Base-by-base conservation (phyloP, 2,113 vertebrate genomes). In the Dicerorhinus sumatrensis region DNA sequence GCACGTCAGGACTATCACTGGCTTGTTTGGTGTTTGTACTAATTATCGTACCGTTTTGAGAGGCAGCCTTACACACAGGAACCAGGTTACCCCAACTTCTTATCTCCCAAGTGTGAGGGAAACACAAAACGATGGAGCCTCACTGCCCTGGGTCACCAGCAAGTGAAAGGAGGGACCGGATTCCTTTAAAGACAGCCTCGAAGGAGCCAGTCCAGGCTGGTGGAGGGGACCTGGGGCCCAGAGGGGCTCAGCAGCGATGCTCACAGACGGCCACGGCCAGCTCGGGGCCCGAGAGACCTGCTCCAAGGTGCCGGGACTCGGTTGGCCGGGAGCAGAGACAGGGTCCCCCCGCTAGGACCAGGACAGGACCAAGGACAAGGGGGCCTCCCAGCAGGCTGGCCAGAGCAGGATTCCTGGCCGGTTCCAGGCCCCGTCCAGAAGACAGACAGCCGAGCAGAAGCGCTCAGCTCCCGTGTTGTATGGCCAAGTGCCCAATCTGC, bases 401-500 rank as follows among this genome's bases (percentile, higher is more conserved):
- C 1, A 3, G 33, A 42, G 27, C 56, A 20, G 3, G 56, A 6
- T 16, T 58, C 16, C 29, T 2, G 48, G 16, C 1, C 23, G 33
- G 76, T 60, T 67, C 62, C 65, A 36, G n/a, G 48, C 12, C 80
- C 58, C 51, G 73, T 27, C 62, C 60, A 62, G 87, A 70, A 39
- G 46, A 39, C 56, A 48, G 54, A 73, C 33, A 62, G 42, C 33
- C 10, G 14, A 13, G 36, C 4, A 36, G 65, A 29, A 11, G 6
- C 58, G 46, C 21, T 27, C 67, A 17, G 16, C 14, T 76, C 29
- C 39, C 0, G 0, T 0, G 54, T 2, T 3, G 60, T 33, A 9
- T 0, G 0, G n/a, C 27, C 36, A 48, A 4, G 13, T 1, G 27
- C n/a, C 42, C 29, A 18, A 0, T 11, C n/a, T 8, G 27, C 58